Percentiles rank a stretch among this genome's conserved stretches.
Evolutionary conservation across 2,797 vertebrate genomes (phyloP).

Genomic region (Limosa lapponica): DNA sequence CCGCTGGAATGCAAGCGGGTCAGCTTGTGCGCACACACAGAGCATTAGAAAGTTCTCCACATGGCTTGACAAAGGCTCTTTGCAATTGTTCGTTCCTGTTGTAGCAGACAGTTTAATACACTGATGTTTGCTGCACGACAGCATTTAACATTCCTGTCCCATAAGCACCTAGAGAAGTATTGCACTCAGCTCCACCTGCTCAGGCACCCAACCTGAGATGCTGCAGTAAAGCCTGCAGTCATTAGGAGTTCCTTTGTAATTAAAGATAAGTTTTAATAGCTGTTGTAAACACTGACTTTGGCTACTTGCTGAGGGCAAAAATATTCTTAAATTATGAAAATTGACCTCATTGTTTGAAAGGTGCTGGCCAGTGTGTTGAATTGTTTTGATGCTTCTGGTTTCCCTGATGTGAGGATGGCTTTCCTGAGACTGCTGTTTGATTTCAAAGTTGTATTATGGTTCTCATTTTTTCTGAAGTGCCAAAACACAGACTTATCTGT

Average conservation of each 20-base stretch:
- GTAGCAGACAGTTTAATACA: background rate
- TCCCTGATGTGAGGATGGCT: background rate
- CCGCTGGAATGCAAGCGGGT: conserved; percentile 46
- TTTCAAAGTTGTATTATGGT: background rate
- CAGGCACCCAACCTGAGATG: background rate
- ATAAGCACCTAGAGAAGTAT: background rate
- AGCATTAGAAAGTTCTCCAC: background rate
- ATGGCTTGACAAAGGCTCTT: background rate
- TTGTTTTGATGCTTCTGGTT: background rate
- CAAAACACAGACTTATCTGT: background rate
- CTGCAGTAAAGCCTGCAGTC: background rate
- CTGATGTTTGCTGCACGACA: background rate
- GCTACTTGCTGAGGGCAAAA: background rate
- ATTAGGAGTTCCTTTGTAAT: background rate
- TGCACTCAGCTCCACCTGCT: accelerated
- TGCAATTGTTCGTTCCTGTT: background rate
- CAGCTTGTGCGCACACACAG: background rate
- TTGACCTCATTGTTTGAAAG: accelerated
- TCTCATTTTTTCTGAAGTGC: background rate
- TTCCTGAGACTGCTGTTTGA: background rate
- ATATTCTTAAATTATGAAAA: background rate
- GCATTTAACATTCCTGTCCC: background rate
- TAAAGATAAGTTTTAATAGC: background rate
- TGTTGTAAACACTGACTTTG: background rate
- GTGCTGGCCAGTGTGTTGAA: background rate